Conservation (phyloP, 2,113 vertebrate species). For the Dissostichus mawsoni region DNA sequence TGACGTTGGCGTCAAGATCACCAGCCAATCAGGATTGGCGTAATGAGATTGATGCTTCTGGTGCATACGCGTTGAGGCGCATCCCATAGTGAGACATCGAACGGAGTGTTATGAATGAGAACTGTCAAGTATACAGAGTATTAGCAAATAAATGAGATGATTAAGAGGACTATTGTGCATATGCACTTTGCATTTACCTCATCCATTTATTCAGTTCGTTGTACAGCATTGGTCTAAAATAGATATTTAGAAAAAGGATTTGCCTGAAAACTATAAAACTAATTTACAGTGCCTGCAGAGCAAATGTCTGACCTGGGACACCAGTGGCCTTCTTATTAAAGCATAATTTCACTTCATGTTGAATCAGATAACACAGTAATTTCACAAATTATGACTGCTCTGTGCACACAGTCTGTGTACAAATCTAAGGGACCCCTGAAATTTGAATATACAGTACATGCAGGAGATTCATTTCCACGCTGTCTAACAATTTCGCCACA, state of each 20-base stretch:
- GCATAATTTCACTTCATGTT: slow-evolving; percentile 33
- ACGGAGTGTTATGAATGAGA: no score
- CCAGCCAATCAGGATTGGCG: no score
- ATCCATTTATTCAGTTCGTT: background rate
- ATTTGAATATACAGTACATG: background rate
- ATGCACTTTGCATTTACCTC: background rate
- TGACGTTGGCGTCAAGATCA: no score
- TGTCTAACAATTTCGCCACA: background rate
- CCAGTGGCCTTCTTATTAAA: slow-evolving; percentile 23
- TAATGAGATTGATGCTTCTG: no score
- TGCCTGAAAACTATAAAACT: slow-evolving; percentile 3
- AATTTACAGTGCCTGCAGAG: slow-evolving; percentile 29
- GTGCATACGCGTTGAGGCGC: no score
- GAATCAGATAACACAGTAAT: slow-evolving; percentile 19
- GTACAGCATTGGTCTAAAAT: slow-evolving; percentile 4
- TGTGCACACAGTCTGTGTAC: background rate
- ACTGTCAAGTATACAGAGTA: background rate
- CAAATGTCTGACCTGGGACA: slow-evolving; percentile 19
- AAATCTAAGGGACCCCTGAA: background rate
- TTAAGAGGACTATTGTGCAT: background rate
- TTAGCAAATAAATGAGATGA: background rate
- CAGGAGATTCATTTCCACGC: background rate
- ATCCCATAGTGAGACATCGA: no score
- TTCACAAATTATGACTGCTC: slow-evolving; percentile 6
- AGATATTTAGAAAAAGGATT: background rate